Percentiles rank a stretch among this genome's conserved stretches.
These are phyloP conservation scores for Decapterus maruadsi DNA, from an alignment of 2,797 vertebrate species.

Conservation along the genomic window DNA sequence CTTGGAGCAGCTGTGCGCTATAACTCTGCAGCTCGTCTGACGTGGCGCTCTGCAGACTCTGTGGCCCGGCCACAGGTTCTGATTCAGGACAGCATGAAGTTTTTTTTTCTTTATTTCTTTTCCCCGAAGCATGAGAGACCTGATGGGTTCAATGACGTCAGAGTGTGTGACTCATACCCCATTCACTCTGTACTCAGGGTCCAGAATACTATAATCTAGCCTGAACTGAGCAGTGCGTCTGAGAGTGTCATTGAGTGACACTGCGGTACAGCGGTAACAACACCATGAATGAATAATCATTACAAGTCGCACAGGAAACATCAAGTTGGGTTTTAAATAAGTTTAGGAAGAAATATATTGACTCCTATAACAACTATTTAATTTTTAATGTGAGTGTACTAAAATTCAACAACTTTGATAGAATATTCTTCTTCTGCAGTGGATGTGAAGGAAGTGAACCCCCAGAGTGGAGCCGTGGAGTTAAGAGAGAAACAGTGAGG, in stretches of 20 bases:
- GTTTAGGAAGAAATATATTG: slow-evolving; percentile 29
- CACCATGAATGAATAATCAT: slow-evolving; percentile 14
- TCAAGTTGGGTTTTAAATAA: slow-evolving; percentile 28
- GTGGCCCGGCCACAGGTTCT: slow-evolving; percentile 11
- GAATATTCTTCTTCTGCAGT: slow-evolving; percentile 59
- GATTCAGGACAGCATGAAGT: slow-evolving; percentile 17
- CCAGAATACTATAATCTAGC: not conserved
- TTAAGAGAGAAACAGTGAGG: slow-evolving; percentile 31
- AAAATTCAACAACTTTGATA: slow-evolving; percentile 61
- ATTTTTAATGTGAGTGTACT: slow-evolving; percentile 53
- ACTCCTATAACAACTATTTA: slow-evolving; percentile 34
- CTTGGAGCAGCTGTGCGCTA: slow-evolving; percentile 10
- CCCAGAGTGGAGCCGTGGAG: slow-evolving; percentile 28
- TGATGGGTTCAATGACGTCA: slow-evolving; percentile 7
- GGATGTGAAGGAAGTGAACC: slow-evolving; percentile 40
- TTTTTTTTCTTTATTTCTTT: not conserved
- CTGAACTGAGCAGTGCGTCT: not conserved
- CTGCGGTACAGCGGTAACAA: slow-evolving; percentile 16
- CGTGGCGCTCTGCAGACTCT: slow-evolving; percentile 21
- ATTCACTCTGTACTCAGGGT: not conserved
- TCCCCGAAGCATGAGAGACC: slow-evolving; percentile 1
- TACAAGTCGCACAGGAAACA: slow-evolving; percentile 4
- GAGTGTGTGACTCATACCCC: slow-evolving; percentile 5
- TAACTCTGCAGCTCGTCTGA: slow-evolving; percentile 33
- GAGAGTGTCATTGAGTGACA: not conserved